Evolutionary conservation across 2,888 invertebrate genomes (phyloP), one percentile per base, ranked within the genome.

Genomic region (Chaitophorus viminalis): DNA sequence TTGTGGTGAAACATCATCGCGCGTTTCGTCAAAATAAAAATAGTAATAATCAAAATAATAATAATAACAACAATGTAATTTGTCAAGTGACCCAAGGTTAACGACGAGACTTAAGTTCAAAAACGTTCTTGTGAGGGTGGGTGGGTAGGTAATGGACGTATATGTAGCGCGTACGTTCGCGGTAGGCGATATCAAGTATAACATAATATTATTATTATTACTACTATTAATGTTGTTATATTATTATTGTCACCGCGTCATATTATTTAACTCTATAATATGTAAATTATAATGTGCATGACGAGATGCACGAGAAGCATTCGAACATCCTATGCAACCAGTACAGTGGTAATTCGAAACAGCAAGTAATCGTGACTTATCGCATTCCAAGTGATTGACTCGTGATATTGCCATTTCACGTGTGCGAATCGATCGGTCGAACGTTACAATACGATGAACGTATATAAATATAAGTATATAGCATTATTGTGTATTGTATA

Each of bases 281-380:
- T 3, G 6, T 6, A 54, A 21, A 54, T 21, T 54, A 54, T 6
- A 21, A 54, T 54, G 54, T 54, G 21, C 6, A 46, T 9, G n/a
- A 46, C 9, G 46, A 14, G 46, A 1, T 8, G 39, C 11, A 21
- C 54, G 11, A 54, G 60, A 21, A 21, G 60, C 6, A 25, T 60
- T 60, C 60, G 21, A 60, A 60, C 25, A 3, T 60, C 18, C 25
- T 60, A 60, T 21, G 21, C 5, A 18, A 0, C 54, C 18, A 21
- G 25, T 25, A 5, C 60, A 6, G 8, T 9, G 11, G 25, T 74
- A 83, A 76, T 84, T 46, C 76, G 65, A 84, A 84, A 84, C 52
- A 52, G 82, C 72, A 72, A 85, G 85, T 85, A 85, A 85, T 77
- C 85, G 78, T 85, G 85, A 85, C 85, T 85, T 85, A 78, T 77